Evolutionary conservation across 1,140 invertebrate genomes (phyloP).

Genomic region (Heterodera schachtii): DNA sequence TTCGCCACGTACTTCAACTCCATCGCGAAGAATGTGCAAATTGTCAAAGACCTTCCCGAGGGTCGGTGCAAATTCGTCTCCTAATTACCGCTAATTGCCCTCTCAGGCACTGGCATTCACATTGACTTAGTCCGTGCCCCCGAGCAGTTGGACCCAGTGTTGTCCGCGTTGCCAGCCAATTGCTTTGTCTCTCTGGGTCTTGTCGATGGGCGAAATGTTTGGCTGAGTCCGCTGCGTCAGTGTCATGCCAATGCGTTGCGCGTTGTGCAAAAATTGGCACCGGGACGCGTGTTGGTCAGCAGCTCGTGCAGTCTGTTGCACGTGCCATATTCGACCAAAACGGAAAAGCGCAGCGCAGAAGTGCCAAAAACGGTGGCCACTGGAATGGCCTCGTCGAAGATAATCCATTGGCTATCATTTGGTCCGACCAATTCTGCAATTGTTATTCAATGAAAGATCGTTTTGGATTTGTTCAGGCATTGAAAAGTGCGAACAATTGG

Average conservation of each 20-base stretch:
- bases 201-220: slow-evolving; percentile 27
- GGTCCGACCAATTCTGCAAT: background rate
- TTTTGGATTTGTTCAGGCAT: background rate
- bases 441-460: too few species aligned
- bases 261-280: slow-evolving; percentile 3
- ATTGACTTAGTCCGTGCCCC: slow-evolving; percentile 32
- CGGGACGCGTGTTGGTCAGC: slow-evolving; percentile 15
- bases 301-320: slow-evolving; percentile 33
- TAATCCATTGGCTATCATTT: slow-evolving; percentile 26
- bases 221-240: slow-evolving; percentile 24
- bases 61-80: background rate
- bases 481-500: slow-evolving; percentile 10
- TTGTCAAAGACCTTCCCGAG: slow-evolving; percentile 13
- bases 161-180: slow-evolving; percentile 11
- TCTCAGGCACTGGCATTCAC: slow-evolving; percentile 18
- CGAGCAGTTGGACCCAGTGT: slow-evolving; percentile 14
- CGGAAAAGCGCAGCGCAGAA: background rate
- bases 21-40: slow-evolving; percentile 21
- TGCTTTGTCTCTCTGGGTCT: slow-evolving; percentile 10
- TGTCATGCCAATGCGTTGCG: background rate
- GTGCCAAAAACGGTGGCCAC: slow-evolving; percentile 5
- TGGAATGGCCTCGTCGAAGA: slow-evolving; percentile 5
- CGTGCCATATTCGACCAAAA: slow-evolving; percentile 22
- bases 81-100: background rate
- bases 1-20: slow-evolving; percentile 31